These are phyloP conservation scores for Manis javanica DNA, from an alignment of 2,797 vertebrate species.

Conservation along the genomic window DNA sequence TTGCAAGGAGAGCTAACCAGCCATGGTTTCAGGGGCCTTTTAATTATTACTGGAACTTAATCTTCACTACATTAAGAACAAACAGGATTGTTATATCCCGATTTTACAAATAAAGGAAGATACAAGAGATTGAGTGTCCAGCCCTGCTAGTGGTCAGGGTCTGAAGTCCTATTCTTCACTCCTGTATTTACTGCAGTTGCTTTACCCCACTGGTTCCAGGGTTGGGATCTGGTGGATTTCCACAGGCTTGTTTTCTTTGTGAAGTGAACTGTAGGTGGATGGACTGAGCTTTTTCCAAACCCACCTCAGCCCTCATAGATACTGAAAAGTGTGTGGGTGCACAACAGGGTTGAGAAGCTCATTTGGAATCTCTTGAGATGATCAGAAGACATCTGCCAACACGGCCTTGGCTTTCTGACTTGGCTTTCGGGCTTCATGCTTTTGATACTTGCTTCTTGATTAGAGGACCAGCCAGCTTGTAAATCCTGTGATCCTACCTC, in stretches of 20 bases:
- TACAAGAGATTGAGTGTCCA: accelerated
- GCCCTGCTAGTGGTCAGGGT: too few relatives aligned
- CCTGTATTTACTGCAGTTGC: too few relatives aligned
- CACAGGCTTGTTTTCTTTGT: background rate
- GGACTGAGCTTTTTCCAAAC: background rate
- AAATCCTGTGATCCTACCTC: background rate
- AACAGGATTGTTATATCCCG: too few relatives aligned
- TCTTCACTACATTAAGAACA: background rate
- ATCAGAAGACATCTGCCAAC: slow-evolving; percentile 17
- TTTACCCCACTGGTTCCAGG: accelerated
- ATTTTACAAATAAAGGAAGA: background rate
- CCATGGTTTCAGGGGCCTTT: background rate
- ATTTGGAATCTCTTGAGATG: slow-evolving; percentile 16
- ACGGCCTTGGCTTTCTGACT: background rate
- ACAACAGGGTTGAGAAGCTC: background rate
- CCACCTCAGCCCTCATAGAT: background rate
- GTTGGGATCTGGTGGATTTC: background rate
- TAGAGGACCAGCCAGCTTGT: background rate
- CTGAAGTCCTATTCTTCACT: background rate
- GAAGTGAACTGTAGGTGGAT: background rate
- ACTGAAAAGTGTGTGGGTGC: background rate
- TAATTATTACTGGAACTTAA: background rate
- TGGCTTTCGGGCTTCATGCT: background rate
- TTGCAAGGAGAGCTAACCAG: background rate
- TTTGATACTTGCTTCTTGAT: background rate